phyloP scores from a whole-genome alignment of 2,797 vertebrate genomes.

The Mycteria americana region DNA sequence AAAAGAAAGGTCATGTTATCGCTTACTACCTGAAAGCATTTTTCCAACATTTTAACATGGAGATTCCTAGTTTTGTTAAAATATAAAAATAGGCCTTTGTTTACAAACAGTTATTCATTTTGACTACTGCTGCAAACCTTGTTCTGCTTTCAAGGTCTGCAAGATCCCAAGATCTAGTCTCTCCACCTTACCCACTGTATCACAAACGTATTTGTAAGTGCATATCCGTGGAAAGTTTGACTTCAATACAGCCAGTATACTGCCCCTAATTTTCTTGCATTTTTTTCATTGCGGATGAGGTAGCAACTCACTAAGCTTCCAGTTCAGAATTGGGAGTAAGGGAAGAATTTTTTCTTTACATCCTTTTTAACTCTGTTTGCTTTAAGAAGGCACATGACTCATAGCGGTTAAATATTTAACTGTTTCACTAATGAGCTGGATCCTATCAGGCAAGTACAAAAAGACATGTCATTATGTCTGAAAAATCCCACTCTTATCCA shows the following conservation, averaged over 20 bases:
- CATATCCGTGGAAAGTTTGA: neutral
- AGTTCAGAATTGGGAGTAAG: neutral
- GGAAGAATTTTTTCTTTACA: neutral
- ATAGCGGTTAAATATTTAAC: conserved; percentile 28
- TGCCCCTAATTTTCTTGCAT: neutral
- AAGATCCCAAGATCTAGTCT: neutral
- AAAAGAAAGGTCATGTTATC: neutral
- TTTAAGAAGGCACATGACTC: neutral
- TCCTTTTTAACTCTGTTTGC: neutral
- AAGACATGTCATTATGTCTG: neutral
- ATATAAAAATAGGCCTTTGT: neutral
- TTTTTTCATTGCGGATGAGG: neutral
- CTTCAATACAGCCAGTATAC: neutral
- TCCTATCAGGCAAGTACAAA: neutral
- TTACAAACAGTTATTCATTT: neutral
- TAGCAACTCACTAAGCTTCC: neutral
- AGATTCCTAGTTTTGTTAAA: neutral
- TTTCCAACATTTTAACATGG: neutral
- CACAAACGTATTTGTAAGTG: neutral
- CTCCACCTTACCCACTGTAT: neutral
- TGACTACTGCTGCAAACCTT: neutral
- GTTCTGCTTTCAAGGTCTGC: neutral
- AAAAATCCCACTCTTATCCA: neutral
- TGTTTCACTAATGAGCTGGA: neutral
- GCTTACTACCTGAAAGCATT: neutral